Conservation (phyloP, 2,797 vertebrate genomes). For the Catamblyrhynchus diadema region DNA sequence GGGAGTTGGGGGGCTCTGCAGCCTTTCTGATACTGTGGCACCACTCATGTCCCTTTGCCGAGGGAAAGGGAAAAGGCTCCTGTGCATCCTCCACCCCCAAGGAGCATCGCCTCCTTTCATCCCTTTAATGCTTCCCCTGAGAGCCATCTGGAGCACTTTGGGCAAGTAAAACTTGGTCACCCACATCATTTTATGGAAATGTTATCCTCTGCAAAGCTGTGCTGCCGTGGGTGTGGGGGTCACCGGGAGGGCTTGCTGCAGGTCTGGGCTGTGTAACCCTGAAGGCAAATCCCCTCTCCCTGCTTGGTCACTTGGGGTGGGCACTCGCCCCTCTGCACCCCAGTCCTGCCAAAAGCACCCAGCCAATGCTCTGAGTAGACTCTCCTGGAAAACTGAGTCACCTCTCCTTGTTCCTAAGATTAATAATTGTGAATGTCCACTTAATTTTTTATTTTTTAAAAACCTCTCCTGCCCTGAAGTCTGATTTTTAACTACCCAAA, state of each 20-base stretch:
- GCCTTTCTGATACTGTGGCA: slow-evolving; percentile 50
- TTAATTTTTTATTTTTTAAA: no score
- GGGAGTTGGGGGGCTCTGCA: slow-evolving; percentile 41
- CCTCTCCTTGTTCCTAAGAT: background rate
- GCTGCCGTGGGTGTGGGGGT: background rate
- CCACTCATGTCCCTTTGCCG: background rate
- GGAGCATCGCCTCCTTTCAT: background rate
- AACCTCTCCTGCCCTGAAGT: background rate
- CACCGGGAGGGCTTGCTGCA: background rate
- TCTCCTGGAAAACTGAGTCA: background rate
- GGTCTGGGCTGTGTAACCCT: background rate
- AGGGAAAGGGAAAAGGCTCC: background rate
- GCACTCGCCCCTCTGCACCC: background rate
- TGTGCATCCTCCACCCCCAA: background rate
- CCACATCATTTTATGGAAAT: background rate
- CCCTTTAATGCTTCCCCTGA: background rate
- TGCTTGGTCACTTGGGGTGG: background rate
- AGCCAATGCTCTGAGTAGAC: background rate
- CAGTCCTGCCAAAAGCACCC: background rate
- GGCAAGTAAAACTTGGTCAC: background rate
- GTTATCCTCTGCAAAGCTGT: background rate
- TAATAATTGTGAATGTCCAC: no score
- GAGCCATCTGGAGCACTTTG: background rate
- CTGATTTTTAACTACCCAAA: background rate
- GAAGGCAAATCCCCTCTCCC: background rate